Percentiles rank a stretch among this genome's conserved stretches.
phyloP scores from a whole-genome alignment of 1,140 invertebrate genomes.

The Drosophila bocki region DNA sequence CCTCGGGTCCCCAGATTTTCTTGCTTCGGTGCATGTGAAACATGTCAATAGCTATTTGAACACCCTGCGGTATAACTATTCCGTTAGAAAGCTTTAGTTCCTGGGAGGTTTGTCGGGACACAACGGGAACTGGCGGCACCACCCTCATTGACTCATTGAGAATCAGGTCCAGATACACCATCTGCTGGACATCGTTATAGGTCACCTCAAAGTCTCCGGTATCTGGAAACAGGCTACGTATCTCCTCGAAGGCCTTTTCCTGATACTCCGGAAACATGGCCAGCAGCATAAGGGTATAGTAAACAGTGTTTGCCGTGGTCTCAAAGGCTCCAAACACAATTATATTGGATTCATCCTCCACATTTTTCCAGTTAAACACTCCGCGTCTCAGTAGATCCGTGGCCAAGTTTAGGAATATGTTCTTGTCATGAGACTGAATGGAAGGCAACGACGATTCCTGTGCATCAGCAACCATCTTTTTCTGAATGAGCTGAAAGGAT shows the following conservation, averaged over 20 bases:
- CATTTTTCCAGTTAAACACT: constrained; percentile 66
- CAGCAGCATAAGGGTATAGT: constrained; percentile 66
- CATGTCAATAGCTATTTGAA: constrained; percentile 62
- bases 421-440: constrained; percentile 44
- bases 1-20: constrained; percentile 71
- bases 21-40: constrained; percentile 71
- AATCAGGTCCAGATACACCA: constrained; percentile 89
- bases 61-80: constrained; percentile 54
- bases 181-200: constrained; percentile 86
- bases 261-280: constrained; percentile 85
- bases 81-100: constrained; percentile 65
- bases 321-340: constrained; percentile 81
- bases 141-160: constrained; percentile 88
- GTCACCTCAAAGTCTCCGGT: constrained; percentile 84
- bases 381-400: constrained; percentile 63
- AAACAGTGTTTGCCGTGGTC: constrained; percentile 75
- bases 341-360: constrained; percentile 75
- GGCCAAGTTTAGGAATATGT: constrained; percentile 70
- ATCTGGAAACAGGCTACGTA: constrained; percentile 87
- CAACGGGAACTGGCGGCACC: constrained; percentile 74
- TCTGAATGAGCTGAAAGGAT: constrained; percentile 50
- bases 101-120: constrained; percentile 61
- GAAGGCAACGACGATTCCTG: not conserved
- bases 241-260: constrained; percentile 87
- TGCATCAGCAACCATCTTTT: constrained; percentile 48